Base-by-base conservation (phyloP, 1,140 invertebrate genomes). In the Thrips palmi region DNA sequence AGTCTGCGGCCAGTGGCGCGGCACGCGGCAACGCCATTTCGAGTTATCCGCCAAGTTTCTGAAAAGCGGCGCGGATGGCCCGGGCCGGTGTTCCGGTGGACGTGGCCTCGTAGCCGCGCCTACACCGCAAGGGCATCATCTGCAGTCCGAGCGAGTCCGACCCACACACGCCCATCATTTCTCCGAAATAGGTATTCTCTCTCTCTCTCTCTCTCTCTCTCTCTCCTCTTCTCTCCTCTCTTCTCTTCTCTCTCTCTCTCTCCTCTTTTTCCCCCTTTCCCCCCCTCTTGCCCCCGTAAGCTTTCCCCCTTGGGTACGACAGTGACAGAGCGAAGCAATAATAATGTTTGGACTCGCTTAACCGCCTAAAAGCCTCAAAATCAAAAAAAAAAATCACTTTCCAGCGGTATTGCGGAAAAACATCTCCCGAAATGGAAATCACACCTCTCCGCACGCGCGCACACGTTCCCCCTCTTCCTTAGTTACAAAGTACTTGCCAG, bases 351-450 rank as follows among this genome's bases (percentile, higher is more conserved):
- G 8, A 28, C 29, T 22, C 32, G 31, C 18, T 33, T 43, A 25
- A 32, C 27, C 29, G 39, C 37, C 43, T n/a, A n/a, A n/a, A n/a
- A n/a, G n/a, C n/a, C n/a, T n/a, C n/a, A n/a, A n/a, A n/a, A n/a
- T n/a, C n/a, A n/a, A n/a, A n/a, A n/a, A n/a, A n/a, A n/a, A n/a
- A n/a, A n/a, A n/a, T n/a, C n/a, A n/a, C n/a, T n/a, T n/a, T n/a
- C n/a, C n/a, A n/a, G n/a, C n/a, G n/a, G n/a, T n/a, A n/a, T n/a
- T n/a, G n/a, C n/a, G n/a, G n/a, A n/a, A n/a, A n/a, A n/a, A n/a
- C n/a, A n/a, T n/a, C 50, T 52, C 50, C 52, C 50, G 47, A 50
- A 51, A 51, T 49, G 4, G 51, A 52, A 52, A 53, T 51, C 41
- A 45, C 47, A 49, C 47, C 52, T 54, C 51, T 50, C 52, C 45